Evolutionary conservation across 2,888 invertebrate species (phyloP).

Genomic region (Automeris io): DNA sequence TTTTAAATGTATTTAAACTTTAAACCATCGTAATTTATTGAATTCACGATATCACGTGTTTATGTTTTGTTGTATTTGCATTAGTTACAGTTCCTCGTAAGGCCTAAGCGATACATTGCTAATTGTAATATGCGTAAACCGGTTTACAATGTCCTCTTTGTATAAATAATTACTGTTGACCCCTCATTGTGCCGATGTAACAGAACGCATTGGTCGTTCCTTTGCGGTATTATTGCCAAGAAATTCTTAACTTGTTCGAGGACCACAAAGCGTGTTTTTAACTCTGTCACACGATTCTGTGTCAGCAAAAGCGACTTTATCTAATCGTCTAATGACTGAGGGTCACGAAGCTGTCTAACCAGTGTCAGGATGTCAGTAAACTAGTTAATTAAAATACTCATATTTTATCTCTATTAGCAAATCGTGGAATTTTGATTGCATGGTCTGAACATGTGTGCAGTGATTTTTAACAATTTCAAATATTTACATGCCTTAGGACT

Average conservation of each 20-base stretch:
- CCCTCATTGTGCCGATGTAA: constrained; percentile 26
- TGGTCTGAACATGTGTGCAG: no score
- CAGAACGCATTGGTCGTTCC: constrained; percentile 26
- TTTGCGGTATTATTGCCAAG: constrained; percentile 4
- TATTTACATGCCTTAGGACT: no score
- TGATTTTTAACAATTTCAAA: no score
- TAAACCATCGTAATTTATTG: constrained; percentile 18
- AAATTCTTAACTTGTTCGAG: constrained; percentile 3
- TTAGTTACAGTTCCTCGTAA: constrained; percentile 2
- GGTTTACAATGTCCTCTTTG: constrained; percentile 29
- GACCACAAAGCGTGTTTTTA: background rate
- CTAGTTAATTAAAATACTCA: constrained; percentile 5
- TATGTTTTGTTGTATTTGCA: constrained; percentile 24
- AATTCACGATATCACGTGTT: constrained; percentile 26
- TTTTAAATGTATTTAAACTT: constrained; percentile 17
- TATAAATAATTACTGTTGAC: constrained; percentile 35
- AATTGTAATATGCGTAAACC: constrained; percentile 11
- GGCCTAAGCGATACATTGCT: constrained; percentile 1
- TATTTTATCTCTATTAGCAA: background rate
- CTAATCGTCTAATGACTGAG: constrained; percentile 16
- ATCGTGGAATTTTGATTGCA: background rate
- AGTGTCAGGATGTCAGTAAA: constrained; percentile 5
- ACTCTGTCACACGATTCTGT: constrained; percentile 4
- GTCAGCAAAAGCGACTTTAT: constrained; percentile 15
- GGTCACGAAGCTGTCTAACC: constrained; percentile 12